These are phyloP conservation scores for Neoscelio sp. DNA, from an alignment of 2,888 invertebrate genomes.

Conservation along the genomic window DNA sequence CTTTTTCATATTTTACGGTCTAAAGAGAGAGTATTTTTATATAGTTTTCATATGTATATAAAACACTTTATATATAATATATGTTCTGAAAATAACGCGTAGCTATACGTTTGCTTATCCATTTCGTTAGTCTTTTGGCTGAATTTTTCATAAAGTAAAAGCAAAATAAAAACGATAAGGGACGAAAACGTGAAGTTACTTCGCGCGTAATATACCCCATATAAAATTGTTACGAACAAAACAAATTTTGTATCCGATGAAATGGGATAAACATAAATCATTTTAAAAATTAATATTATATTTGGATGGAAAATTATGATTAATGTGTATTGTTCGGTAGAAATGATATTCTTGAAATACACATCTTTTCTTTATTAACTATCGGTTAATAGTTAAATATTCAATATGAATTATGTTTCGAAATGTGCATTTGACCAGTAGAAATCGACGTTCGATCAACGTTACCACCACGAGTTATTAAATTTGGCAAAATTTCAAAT, in stretches of 20 bases:
- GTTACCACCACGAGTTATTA: too few species aligned
- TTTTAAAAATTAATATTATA: too few species aligned
- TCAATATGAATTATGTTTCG: too few species aligned
- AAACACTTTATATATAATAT: constrained; percentile 32
- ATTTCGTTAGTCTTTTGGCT: constrained; percentile 43
- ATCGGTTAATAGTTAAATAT: too few species aligned
- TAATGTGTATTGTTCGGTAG: too few species aligned
- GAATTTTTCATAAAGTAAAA: constrained; percentile 41
- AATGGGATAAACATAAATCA: too few species aligned
- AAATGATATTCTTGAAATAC: too few species aligned
- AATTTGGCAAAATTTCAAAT: too few species aligned
- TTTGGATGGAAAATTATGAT: too few species aligned
- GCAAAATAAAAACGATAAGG: constrained; percentile 24
- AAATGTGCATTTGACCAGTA: too few species aligned
- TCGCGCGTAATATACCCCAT: not conserved
- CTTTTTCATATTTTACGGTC: constrained; percentile 59
- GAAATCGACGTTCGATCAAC: too few species aligned
- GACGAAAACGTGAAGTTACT: not conserved
- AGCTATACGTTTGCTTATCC: constrained; percentile 30
- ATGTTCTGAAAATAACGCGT: constrained; percentile 35
- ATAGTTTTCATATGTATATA: constrained; percentile 35
- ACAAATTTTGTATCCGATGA: constrained; percentile 9
- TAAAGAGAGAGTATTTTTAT: constrained; percentile 39
- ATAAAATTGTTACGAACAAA: constrained; percentile 6
- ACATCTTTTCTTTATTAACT: too few species aligned